Evolutionary conservation across 2,797 vertebrate species (phyloP).

Genomic region (Liasis olivaceus): DNA sequence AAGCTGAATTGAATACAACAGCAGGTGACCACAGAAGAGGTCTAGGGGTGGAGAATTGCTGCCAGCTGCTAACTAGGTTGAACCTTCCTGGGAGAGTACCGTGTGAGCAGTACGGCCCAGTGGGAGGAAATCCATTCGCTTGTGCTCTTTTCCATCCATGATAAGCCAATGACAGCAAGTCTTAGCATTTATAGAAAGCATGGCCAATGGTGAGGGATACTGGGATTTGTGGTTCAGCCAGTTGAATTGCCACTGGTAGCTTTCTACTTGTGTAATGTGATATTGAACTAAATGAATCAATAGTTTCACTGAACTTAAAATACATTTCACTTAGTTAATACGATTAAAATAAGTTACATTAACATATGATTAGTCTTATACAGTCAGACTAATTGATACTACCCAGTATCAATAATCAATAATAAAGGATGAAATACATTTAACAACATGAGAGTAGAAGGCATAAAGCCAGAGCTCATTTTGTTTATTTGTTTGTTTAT

Average conservation of each 20-base stretch:
- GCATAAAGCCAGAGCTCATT: neutral
- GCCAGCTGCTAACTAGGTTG: neutral
- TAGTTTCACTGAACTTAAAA: neutral
- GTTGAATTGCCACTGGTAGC: neutral
- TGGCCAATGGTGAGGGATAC: neutral
- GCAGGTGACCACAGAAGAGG: neutral
- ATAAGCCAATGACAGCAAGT: neutral
- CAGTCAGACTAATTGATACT: neutral
- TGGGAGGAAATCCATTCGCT: neutral
- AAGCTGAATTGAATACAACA: neutral
- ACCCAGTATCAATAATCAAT: neutral
- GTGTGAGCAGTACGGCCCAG: neutral
- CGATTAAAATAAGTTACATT: constrained; percentile 19
- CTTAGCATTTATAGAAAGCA: neutral
- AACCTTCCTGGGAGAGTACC: neutral
- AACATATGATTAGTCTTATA: neutral
- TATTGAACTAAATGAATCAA: neutral
- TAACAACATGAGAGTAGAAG: neutral
- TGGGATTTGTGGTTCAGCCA: neutral
- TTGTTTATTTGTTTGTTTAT: neutral
- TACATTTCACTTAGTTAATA: neutral
- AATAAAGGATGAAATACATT: neutral
- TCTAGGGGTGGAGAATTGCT: neutral
- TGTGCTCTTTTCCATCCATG: neutral
- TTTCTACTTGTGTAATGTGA: neutral